Evolutionary conservation across 2,888 invertebrate species (phyloP), one percentile per base, ranked within the genome.

Genomic region (Abrostola tripartita): DNA sequence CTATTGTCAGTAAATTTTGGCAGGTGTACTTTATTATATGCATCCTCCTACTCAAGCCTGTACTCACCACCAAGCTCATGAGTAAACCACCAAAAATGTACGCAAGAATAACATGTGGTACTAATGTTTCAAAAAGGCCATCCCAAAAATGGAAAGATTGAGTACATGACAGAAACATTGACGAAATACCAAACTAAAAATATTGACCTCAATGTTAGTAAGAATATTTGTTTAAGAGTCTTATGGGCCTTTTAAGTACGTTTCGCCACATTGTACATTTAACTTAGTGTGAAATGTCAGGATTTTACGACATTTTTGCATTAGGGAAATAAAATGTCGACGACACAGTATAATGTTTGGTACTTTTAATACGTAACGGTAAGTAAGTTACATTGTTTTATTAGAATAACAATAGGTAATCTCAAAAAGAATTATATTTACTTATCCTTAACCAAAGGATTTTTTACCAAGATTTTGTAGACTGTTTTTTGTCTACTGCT

Each of bases 21-120:
- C 72, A 81, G 76, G 79, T 81, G 74, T 60, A 69, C 58, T 71
- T 66, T 36, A 71, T 73, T 66, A 74, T 71, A 52, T 42, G 42
- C 41, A 24, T 59, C 72, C 50, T 50, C 72, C 78, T 71, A 75
- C 72, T 56, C 37, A 55, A 44, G 51, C 44, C 49, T 57, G n/a
- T 53, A 47, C 51, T 58, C 53, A 40, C 53, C 44, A 62, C 54
- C 10, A 52, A 58, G 53, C n/a, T 55, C 42, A 64, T 47, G 60
- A 42, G 8, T 57, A 5, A 24, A 35, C 6, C 12, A 12, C 64
- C 59, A 14, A 61, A 71, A 56, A 50, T 12, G 24, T 60, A 41
- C 11, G 37, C 47, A n/a, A 42, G 55, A 24, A 11, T 38, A 37
- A 52, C 38, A 57, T 50, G 47, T 54, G 56, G 42, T 40, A 12